Percentiles rank a stretch among this genome's conserved stretches.
phyloP scores from a whole-genome alignment of 2,113 vertebrate species.

The Cichladusa arquata region DNA sequence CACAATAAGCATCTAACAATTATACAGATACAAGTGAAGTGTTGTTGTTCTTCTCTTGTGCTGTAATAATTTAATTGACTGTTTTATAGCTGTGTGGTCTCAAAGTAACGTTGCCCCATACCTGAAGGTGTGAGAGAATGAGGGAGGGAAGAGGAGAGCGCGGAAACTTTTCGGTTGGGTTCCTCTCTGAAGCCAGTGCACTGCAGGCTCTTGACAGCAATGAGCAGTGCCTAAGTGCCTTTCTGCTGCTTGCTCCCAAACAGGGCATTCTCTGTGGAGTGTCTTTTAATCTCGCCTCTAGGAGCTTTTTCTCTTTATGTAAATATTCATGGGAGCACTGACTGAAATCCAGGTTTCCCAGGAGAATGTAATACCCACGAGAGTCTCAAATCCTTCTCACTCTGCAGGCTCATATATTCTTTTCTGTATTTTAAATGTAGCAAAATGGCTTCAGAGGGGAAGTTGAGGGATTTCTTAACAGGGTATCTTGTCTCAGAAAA shows the following conservation, averaged over 20 bases:
- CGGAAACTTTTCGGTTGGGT: not conserved
- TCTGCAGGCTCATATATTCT: not conserved
- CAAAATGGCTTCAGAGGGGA: not conserved
- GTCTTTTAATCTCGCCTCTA: not conserved
- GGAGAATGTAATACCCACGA: not conserved
- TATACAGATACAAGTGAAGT: not conserved
- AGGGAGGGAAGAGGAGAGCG: not conserved
- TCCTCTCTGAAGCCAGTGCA: not conserved
- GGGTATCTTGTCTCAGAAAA: not conserved
- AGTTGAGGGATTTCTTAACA: not conserved
- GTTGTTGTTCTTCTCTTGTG: not conserved
- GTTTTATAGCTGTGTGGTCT: not conserved
- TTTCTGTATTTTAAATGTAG: not conserved
- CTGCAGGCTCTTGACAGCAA: not conserved
- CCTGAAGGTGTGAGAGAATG: not conserved
- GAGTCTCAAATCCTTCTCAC: not conserved
- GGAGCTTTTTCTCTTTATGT: constrained; percentile 4
- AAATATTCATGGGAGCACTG: constrained; percentile 41
- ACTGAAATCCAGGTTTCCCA: constrained; percentile 27
- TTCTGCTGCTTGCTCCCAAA: constrained; percentile 32
- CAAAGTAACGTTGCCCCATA: not conserved
- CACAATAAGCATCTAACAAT: not conserved
- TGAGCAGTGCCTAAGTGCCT: not conserved
- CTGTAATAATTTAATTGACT: not conserved
- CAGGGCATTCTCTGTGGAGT: not conserved